Evolutionary conservation across 2,113 vertebrate genomes (phyloP).

Genomic region (Polypterus senegalus): DNA sequence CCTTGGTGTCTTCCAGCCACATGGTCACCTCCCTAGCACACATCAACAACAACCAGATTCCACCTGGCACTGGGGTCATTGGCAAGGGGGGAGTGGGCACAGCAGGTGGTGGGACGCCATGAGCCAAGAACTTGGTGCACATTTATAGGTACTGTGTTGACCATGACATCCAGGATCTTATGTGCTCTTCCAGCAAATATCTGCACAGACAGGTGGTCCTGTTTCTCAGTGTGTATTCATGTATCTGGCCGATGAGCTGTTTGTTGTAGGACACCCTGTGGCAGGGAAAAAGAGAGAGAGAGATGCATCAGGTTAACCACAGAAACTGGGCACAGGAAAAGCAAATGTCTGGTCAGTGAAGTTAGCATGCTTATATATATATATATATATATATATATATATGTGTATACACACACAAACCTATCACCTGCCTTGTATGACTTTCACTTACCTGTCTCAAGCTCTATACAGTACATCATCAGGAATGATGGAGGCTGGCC

Average conservation of each 20-base stretch:
- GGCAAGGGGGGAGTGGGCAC: background rate
- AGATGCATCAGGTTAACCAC: background rate
- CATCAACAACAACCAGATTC: background rate
- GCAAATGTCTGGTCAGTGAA: too few species aligned
- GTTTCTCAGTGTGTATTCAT: background rate
- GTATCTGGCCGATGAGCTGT: background rate
- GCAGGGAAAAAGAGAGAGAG: background rate
- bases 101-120: background rate
- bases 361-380: too few species aligned
- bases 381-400: too few species aligned
- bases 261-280: background rate
- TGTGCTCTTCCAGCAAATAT: background rate
- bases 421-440: too few species aligned
- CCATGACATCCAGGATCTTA: background rate
- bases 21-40: background rate
- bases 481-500: too few species aligned
- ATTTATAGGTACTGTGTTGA: background rate
- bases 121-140: too few species aligned
- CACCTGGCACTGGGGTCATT: background rate
- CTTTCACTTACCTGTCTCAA: too few species aligned
- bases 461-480: too few species aligned
- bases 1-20: background rate
- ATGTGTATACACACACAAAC: too few species aligned
- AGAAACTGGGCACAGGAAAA: background rate
- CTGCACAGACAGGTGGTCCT: background rate